Conservation (phyloP, 2,888 invertebrate genomes). For the Beris chalybata region DNA sequence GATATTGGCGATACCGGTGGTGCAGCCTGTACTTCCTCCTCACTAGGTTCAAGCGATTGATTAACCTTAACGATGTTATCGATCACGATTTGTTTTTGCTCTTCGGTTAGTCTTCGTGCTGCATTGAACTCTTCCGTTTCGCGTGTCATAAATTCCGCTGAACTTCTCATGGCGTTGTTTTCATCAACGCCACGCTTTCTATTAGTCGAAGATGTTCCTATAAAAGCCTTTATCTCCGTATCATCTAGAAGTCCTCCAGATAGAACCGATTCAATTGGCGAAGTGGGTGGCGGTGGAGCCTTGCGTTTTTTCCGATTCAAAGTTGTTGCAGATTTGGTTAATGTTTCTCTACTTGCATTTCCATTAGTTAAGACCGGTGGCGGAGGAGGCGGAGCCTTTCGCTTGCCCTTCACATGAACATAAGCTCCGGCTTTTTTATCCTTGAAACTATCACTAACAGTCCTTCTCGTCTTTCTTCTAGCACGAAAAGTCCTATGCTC, state of each 20-base stretch:
- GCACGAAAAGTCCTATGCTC: constrained; percentile 26
- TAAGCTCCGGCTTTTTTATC: constrained; percentile 62
- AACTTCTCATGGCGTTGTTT: neutral
- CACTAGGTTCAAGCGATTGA: constrained; percentile 30
- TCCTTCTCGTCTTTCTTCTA: constrained; percentile 49
- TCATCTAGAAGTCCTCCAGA: constrained; percentile 40
- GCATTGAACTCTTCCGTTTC: constrained; percentile 11
- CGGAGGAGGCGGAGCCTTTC: constrained; percentile 73
- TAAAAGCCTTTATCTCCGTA: constrained; percentile 40
- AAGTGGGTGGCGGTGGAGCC: constrained; percentile 39
- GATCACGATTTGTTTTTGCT: constrained; percentile 41
- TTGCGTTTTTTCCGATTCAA: constrained; percentile 55
- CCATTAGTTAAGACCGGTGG: constrained; percentile 32
- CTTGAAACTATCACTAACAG: constrained; percentile 65
- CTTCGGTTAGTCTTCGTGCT: constrained; percentile 36
- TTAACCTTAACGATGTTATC: constrained; percentile 42
- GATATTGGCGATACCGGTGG: constrained; percentile 49
- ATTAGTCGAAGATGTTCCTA: constrained; percentile 23
- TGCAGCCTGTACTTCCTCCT: neutral
- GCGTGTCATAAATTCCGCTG: neutral
- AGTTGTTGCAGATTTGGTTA: constrained; percentile 35
- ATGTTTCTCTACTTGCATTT: constrained; percentile 32
- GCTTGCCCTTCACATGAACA: constrained; percentile 73
- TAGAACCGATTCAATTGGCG: constrained; percentile 40
- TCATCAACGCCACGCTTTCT: neutral